Base-by-base conservation (phyloP, 2,888 invertebrate genomes). In the Hypolimnas misippus region DNA sequence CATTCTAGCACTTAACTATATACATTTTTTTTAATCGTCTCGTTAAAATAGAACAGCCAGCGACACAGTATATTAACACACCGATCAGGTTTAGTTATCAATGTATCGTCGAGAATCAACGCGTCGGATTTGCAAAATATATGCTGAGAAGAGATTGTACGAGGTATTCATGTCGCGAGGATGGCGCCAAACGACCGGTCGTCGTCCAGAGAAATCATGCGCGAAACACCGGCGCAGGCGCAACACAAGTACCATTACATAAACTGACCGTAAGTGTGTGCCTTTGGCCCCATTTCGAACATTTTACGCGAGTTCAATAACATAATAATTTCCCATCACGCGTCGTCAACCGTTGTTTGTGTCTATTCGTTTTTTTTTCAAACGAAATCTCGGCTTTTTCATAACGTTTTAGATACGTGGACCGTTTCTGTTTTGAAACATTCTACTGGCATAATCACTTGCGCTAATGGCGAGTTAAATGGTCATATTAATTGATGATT, bases 241-340 rank as follows among this genome's bases (percentile, higher is more conserved):
- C 33, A 44, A 42, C 46, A 21, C 50, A 49, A 35, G 40, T n/a
- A n/a, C n/a, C 40, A 63, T 71, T 71, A 72, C 67, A 65, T 67
- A 71, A 72, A 66, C 46, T n/a, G n/a, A 63, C 57, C 65, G 66
- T 63, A 66, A 70, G 64, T 46, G 46, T 46, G 46, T 67, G 71
- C 70, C 68, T 73, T 71, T 71, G 72, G 68, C 71, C 71, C 66
- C 68, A 65, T 65, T 68, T 49, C 29, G 49, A 49, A 54, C 57
- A 61, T 59, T 65, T 64, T 63, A 66, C 60, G 50, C 58, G 58
- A 64, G 62, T 66, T 67, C 66, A 67, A 64, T 66, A 66, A 63
- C 58, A 63, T 67, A 59, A 61, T 63, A 59, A 63, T 59, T 53
- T 46, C 46, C 21, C 52, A 57, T 51, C 42, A 58, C 40, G 42